A percentile compares a stretch with the other conserved stretches of the same genome.
These are phyloP conservation scores for Labia minor DNA, from an alignment of 2,888 invertebrate genomes.

Conservation along the genomic window DNA sequence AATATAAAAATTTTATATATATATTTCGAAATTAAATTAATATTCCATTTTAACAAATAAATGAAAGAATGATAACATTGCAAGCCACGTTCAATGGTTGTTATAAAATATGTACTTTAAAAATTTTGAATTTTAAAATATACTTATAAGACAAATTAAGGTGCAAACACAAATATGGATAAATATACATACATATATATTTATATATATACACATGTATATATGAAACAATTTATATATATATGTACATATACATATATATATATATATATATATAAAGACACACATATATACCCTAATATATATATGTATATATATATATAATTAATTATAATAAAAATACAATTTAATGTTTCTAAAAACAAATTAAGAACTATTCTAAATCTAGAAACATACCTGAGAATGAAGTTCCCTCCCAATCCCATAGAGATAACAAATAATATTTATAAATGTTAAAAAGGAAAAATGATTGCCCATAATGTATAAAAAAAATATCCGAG, in stretches of 20 bases:
- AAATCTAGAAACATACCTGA: constrained; percentile 1
- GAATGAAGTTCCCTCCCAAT: neutral
- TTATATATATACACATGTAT: neutral
- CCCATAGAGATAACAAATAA: neutral
- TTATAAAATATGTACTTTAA: neutral
- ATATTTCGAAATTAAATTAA: constrained; percentile 7
- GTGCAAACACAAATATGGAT: constrained; percentile 1
- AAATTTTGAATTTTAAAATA: constrained; percentile 18
- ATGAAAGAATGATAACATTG: constrained; percentile 4
- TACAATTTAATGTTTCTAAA: neutral
- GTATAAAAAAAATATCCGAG: neutral
- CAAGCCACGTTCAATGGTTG: neutral
- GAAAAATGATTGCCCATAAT: neutral
- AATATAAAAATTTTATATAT: too few species aligned
- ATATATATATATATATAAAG: too few species aligned
- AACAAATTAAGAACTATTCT: neutral
- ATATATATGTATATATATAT: neutral
- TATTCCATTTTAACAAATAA: constrained; percentile 13
- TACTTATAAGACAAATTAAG: constrained; percentile 8
- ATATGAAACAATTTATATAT: too few species aligned
- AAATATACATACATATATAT: too few species aligned
- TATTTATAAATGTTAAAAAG: neutral
- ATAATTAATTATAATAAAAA: neutral
- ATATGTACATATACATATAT: too few species aligned
- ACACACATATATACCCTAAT: too few species aligned